These are phyloP conservation scores for Drosophila ogumai DNA, from an alignment of 1,140 invertebrate genomes.

Conservation along the genomic window DNA sequence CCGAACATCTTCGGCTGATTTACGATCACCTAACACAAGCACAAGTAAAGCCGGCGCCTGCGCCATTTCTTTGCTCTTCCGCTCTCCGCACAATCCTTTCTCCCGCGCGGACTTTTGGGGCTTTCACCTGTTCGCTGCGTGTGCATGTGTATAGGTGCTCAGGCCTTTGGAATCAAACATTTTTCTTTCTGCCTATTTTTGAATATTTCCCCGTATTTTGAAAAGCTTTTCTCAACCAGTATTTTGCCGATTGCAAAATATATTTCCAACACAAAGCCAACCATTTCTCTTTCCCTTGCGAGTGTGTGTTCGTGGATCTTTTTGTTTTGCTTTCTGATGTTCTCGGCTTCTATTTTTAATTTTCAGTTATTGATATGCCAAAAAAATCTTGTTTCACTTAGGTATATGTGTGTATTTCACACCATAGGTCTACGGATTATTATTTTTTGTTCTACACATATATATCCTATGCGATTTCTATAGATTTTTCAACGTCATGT, in stretches of 20 bases:
- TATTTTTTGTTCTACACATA: conserved; percentile 15
- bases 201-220: conserved; percentile 70
- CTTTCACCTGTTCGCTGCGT: conserved; percentile 23
- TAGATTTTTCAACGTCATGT: conserved; percentile 67
- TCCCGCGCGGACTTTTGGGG: not conserved
- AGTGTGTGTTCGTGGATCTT: conserved; percentile 24
- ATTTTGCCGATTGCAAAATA: conserved; percentile 58
- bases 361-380: conserved; percentile 83
- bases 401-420: conserved; percentile 27
- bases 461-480: conserved; percentile 32
- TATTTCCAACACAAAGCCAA: conserved; percentile 30
- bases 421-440: conserved; percentile 49
- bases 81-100: conserved; percentile 29
- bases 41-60: conserved; percentile 28
- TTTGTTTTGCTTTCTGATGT: conserved; percentile 56
- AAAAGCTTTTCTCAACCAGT: conserved; percentile 60
- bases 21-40: conserved; percentile 15
- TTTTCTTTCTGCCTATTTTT: conserved; percentile 49
- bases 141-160: conserved; percentile 31
- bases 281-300: conserved; percentile 14
- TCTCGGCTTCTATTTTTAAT: conserved; percentile 69
- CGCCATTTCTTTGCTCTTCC: conserved; percentile 22
- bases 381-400: conserved; percentile 66
- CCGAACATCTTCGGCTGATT: conserved; percentile 18
- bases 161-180: conserved; percentile 29